Conservation (phyloP, 2,113 vertebrate genomes). For the Nesogale talazaci region DNA sequence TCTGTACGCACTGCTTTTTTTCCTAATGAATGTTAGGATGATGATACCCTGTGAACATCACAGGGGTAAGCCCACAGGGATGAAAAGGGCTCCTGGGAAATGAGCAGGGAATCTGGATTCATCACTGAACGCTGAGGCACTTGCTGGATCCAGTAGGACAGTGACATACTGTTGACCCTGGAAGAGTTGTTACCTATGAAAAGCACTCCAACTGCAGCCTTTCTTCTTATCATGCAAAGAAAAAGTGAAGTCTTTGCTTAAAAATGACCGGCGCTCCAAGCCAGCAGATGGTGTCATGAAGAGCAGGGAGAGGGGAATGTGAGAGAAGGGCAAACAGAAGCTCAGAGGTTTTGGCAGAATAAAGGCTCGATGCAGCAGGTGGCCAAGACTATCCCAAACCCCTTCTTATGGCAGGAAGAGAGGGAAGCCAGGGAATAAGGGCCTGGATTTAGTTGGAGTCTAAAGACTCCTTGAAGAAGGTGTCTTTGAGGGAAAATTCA, state of each 20-base stretch:
- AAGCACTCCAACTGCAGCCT: background rate
- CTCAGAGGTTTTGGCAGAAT: background rate
- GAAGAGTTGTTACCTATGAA: background rate
- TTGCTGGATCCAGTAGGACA: no score
- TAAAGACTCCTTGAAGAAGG: background rate
- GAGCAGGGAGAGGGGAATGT: background rate
- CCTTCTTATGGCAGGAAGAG: background rate
- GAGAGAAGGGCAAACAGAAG: background rate
- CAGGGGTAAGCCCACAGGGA: background rate
- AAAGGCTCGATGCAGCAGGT: background rate
- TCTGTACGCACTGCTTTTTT: background rate
- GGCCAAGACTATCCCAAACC: background rate
- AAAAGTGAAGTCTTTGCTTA: background rate
- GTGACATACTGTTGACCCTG: background rate
- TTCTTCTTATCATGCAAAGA: background rate
- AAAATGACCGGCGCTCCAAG: background rate
- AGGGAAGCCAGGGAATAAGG: background rate
- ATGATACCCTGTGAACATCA: background rate
- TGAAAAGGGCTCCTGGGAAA: background rate
- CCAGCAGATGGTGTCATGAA: background rate
- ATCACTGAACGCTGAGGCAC: background rate
- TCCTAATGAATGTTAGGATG: background rate
- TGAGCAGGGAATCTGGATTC: background rate
- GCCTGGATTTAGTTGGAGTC: background rate
- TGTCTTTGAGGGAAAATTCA: background rate